phyloP scores from a whole-genome alignment of 2,797 vertebrate species.

The Orestias chungarensis region DNA sequence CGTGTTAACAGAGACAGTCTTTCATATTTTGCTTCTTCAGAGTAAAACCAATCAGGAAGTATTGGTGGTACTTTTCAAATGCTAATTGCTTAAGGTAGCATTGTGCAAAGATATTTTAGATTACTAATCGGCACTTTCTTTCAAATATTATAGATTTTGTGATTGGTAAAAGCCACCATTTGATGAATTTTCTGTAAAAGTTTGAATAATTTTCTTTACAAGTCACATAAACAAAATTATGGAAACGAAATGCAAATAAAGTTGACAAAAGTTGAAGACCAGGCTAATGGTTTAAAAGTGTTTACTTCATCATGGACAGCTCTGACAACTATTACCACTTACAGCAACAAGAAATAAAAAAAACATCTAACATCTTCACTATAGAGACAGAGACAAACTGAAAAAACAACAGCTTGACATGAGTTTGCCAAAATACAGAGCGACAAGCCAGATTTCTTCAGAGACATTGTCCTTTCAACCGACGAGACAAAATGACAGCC shows the following conservation, averaged over 20 bases:
- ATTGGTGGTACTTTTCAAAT: no score
- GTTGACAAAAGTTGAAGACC: background rate
- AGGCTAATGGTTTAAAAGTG: background rate
- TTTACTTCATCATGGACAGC: background rate
- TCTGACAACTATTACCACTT: background rate
- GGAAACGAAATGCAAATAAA: background rate
- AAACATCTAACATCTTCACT: background rate
- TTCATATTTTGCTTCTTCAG: no score
- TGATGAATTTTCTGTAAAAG: no score
- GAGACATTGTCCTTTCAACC: constrained; percentile 10
- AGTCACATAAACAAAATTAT: background rate
- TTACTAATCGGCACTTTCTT: background rate
- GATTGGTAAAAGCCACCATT: no score
- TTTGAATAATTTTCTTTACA: no score
- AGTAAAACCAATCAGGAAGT: no score
- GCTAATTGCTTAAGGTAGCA: no score
- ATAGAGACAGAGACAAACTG: constrained; percentile 1
- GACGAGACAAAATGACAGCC: constrained; percentile 17
- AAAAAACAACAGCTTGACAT: background rate
- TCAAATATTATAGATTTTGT: no score
- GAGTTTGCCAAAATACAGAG: constrained; percentile 8
- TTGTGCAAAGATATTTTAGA: no score
- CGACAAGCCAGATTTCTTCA: background rate
- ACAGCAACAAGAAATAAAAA: background rate
- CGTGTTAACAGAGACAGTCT: no score